Evolutionary conservation across 2,888 invertebrate genomes (phyloP), one percentile per base, ranked within the genome.

Genomic region (Lysandra coridon): DNA sequence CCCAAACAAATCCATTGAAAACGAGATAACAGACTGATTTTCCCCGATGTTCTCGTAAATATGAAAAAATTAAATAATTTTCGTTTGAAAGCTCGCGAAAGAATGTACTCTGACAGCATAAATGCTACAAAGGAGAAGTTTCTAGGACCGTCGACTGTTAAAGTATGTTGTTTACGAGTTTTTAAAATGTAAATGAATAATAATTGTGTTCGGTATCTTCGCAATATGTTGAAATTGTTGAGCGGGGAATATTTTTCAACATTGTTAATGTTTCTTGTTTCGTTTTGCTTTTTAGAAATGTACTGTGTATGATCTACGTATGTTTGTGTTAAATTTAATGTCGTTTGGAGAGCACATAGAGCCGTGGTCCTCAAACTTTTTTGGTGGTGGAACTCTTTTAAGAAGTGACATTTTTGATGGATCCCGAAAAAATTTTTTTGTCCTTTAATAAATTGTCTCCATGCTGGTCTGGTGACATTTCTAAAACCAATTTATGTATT

Each of bases 81-180:
- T 73, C n/a, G 33, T 73, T 64, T 78, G 53, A 73, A 33, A 73
- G 73, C 37, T 78, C 23, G 69, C 17, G 49, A 73, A 78, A 73
- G 57, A 78, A 78, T 73, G 57, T 73, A 33, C 49, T 49, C 73
- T 73, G 73, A 73, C 73, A 73, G 78, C 73, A 37, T 37, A 73
- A 78, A 78, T 57, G 78, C 73, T 57, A 73, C 78, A 78, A 78
- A 78, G 78, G 78, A 78, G 69, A 73, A 73, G n/a, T 73, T 49
- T 64, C 64, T 78, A 33, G 44, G 23, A 49, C 49, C 74, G 74
- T 73, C 53, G 57, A 57, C 53, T 73, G 64, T 14, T 73, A 37
- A 73, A 53, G 53, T 78, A 73, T 73, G 23, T 73, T 57, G 69
- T 78, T 78, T 57, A 64, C 78, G 44, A 69, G 78, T 78, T 64